Evolutionary conservation across 2,888 invertebrate species (phyloP), one percentile per base, ranked within the genome.

Genomic region (Trachelus iudaicus): DNA sequence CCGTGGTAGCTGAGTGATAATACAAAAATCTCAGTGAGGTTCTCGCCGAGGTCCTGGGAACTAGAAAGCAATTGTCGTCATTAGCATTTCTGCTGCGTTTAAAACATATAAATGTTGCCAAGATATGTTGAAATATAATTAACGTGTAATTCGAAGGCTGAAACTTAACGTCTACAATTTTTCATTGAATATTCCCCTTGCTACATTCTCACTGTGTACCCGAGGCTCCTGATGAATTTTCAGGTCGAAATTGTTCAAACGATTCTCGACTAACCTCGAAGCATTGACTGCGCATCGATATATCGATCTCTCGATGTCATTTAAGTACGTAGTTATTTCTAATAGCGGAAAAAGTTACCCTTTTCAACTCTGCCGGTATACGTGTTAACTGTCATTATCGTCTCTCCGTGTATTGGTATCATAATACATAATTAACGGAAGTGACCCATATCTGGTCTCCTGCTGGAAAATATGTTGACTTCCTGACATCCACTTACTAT

Each of bases 381-480:
- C 31, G 33, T 0, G 34, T 34, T 56, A 56, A 56, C 56, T 56
- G 56, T 23, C 23, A 56, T 56, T 56, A 56, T 23, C 56, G 23
- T 56, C 56, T 56, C 56, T 56, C 9, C 23, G 56, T 56, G 9
- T 56, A 56, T 56, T 9, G 23, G 56, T 56, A 56, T 79, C 37
- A 69, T 75, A 31, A 56, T 33, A 69, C 35, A 75, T 82, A 82
- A 81, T 80, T 76, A 76, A 78, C 82, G 82, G 82, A 81, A 81
- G 77, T 81, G 81, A 81, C 81, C 81, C 79, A 80, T 80, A 81
- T 80, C 75, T 40, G 31, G 15, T 71, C 71, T 71, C 30, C 12
- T 0, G 71, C 12, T 71, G 12, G 15, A 71, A 56, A 56, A 23
- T 15, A 40, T 15, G 15, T 15, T 40, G 6, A 40, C 56, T 56